phyloP scores from a whole-genome alignment of 2,113 vertebrate genomes.

The Beaufortia kweichowensis region DNA sequence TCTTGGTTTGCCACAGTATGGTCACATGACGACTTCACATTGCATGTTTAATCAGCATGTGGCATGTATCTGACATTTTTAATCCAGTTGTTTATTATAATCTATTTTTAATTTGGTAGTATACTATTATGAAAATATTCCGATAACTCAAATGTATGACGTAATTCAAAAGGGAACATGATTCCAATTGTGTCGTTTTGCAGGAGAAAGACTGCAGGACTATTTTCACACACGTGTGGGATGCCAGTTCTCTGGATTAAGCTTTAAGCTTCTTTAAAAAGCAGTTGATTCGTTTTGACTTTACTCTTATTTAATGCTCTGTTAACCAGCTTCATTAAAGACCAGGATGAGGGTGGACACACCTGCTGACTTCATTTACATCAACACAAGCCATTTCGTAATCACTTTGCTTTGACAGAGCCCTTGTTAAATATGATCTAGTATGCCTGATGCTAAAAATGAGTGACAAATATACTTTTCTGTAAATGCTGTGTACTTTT shows the following conservation, averaged over 20 bases:
- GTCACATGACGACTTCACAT: too few relatives aligned
- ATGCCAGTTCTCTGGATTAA: constrained; percentile 5
- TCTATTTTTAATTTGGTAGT: too few relatives aligned
- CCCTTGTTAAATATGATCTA: neutral
- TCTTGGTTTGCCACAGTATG: neutral
- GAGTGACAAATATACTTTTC: too few relatives aligned
- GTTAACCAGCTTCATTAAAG: constrained; percentile 35
- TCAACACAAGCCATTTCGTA: neutral
- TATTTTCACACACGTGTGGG: neutral
- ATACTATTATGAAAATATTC: neutral
- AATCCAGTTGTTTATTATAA: too few relatives aligned
- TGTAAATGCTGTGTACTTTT: too few relatives aligned
- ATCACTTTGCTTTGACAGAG: neutral
- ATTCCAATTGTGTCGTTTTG: neutral
- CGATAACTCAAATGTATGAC: neutral
- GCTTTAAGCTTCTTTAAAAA: constrained; percentile 19
- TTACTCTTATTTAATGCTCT: constrained; percentile 15
- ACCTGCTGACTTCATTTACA: neutral
- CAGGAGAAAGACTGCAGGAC: neutral
- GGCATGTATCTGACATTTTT: too few relatives aligned
- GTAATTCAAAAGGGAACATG: neutral
- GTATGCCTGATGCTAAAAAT: too few relatives aligned
- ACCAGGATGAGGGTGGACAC: neutral
- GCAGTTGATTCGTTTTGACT: constrained; percentile 14
- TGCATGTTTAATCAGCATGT: too few relatives aligned